Conservation (phyloP, 2,797 vertebrate genomes). For the Fratercula arctica region DNA sequence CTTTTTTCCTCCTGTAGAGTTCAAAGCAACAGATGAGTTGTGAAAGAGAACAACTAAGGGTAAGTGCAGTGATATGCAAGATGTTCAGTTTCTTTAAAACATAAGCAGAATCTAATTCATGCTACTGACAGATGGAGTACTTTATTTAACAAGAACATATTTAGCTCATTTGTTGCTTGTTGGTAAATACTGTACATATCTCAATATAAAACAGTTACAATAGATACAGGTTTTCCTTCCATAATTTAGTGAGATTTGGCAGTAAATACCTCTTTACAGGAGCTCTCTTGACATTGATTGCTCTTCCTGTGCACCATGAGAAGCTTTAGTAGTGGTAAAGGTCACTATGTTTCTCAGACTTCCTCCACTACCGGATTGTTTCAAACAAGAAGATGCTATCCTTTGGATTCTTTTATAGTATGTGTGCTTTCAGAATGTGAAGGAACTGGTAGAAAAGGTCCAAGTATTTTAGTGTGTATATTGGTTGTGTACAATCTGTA, state of each 20-base stretch:
- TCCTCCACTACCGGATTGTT: neutral
- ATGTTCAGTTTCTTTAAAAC: neutral
- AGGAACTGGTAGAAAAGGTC: neutral
- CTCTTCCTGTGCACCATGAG: neutral
- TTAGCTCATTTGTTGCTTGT: slow-evolving; percentile 54
- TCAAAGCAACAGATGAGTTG: slow-evolving; percentile 88
- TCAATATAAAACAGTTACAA: slow-evolving; percentile 14
- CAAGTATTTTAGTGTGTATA: neutral
- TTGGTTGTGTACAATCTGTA: neutral
- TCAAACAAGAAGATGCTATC: neutral
- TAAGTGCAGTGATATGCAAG: slow-evolving; percentile 72
- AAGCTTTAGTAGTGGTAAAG: slow-evolving; percentile 32
- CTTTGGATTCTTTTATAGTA: neutral
- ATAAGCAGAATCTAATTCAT: slow-evolving; percentile 23
- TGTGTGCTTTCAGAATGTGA: neutral
- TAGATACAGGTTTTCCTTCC: slow-evolving; percentile 6
- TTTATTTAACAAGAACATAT: slow-evolving; percentile 12
- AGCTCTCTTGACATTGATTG: neutral
- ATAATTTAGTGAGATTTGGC: slow-evolving; percentile 22
- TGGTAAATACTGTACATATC: slow-evolving; percentile 55
- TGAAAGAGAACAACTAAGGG: slow-evolving; percentile 86
- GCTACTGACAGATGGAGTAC: slow-evolving; percentile 17
- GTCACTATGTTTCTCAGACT: neutral
- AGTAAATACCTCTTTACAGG: slow-evolving; percentile 1
- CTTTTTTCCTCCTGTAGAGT: slow-evolving; percentile 75